A percentile compares a stretch with the other conserved stretches of the same genome.
Conservation (phyloP, 2,113 vertebrate species). For the Mobula birostris region DNA sequence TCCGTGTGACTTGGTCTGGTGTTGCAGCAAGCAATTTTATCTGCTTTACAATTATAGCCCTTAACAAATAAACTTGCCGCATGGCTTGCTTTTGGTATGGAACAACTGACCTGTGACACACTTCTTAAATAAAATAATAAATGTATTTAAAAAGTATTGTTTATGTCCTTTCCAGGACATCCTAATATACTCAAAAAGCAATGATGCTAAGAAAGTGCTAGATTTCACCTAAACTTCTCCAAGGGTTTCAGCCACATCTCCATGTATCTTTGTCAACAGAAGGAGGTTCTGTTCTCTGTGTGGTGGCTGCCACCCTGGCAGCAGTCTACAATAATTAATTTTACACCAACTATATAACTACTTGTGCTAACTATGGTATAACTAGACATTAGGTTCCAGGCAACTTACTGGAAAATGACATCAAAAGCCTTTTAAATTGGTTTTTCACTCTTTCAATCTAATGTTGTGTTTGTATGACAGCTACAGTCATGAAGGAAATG, state of each 20-base stretch:
- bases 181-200: too few relatives aligned
- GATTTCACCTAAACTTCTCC: neutral
- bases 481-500: neutral
- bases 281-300: neutral
- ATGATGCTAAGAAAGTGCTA: neutral
- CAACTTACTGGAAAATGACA: neutral
- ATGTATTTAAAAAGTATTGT: too few relatives aligned
- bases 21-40: too few relatives aligned
- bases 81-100: neutral
- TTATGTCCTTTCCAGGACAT: too few relatives aligned
- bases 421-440: neutral
- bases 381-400: neutral
- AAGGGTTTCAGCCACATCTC: neutral
- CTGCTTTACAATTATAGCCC: neutral
- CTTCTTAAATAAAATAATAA: too few relatives aligned
- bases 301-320: neutral
- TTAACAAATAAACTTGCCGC: neutral
- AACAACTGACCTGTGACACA: too few relatives aligned
- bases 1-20: too few relatives aligned
- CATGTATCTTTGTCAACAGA: neutral
- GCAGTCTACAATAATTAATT: neutral
- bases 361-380: neutral
- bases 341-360: neutral
- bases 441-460: too few relatives aligned
- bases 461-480: too few relatives aligned